Evolutionary conservation across 2,888 invertebrate genomes (phyloP), one percentile per base, ranked within the genome.

Genomic region (Calliphora vomitoria): DNA sequence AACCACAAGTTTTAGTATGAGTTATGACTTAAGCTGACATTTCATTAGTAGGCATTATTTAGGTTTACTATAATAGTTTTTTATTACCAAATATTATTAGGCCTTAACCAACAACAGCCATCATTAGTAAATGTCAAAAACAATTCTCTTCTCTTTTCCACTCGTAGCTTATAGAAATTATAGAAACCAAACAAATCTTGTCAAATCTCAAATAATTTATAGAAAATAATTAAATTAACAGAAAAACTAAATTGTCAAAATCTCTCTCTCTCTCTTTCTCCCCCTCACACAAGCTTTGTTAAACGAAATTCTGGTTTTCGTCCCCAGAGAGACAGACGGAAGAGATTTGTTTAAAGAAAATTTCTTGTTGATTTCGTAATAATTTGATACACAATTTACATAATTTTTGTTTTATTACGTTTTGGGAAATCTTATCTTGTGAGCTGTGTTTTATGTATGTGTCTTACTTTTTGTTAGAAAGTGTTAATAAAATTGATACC

Each of bases 1-100:
- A 81, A 81, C 50, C 68, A 13, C 35, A 82, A 83, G 74, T 86
- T 69, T 60, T 82, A 71, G 89, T 89, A 90, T 92, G 92, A 92
- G 90, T 92, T 92, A 92, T 92, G 92, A 92, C 92, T 91, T 92
- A 92, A 92, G 91, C 92, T 91, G 92, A 91, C 92, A 92, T 92
- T 92, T 92, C 92, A 92, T 92, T 92, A 92, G 92, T 90, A 71
- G 83, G 88, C 85, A 89, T 89, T 89, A 89, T 88, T 84, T 78
- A 62, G 87, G 75, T 88, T 88, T 86, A 41, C 50, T 66, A 60
- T 53, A 79, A 85, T 85, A 85, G 75, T 79, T 82, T 79, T 66
- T 75, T 62, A 74, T 66, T 71, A 75, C 44, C 74, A 75, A 87
- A 76, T 83, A 83, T 82, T 82, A 74, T 72, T 53, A 53, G 68